phyloP scores from a whole-genome alignment of 2,888 invertebrate species.

The Acholoe squamosa region DNA sequence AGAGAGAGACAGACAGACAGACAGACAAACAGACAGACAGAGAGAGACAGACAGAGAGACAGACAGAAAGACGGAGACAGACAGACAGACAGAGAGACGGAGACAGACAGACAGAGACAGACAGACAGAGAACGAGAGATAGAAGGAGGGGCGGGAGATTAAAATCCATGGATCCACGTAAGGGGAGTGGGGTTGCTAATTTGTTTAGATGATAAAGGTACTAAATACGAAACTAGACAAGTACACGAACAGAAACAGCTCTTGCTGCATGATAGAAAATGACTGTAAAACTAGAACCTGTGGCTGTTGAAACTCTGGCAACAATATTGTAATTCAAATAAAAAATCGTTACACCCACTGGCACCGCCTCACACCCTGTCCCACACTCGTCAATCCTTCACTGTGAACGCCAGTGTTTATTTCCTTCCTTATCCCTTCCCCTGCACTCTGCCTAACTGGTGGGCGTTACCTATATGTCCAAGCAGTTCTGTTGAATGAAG shows the following conservation, averaged over 20 bases:
- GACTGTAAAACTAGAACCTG: not conserved
- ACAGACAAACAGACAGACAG: not conserved
- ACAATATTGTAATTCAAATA: not conserved
- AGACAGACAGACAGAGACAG: not conserved
- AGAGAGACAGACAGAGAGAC: not conserved
- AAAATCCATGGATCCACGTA: not conserved
- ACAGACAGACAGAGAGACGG: not conserved
- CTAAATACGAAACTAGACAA: too few species aligned
- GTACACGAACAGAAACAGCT: not conserved
- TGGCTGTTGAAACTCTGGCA: not conserved
- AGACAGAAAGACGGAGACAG: not conserved
- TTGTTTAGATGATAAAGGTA: too few species aligned
- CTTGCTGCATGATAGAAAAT: not conserved
- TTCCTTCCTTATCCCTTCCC: too few species aligned
- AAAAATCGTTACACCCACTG: not conserved
- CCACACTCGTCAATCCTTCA: not conserved
- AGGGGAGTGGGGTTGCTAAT: not conserved
- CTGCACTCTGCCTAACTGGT: too few species aligned
- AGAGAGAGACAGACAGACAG: conserved; percentile 3
- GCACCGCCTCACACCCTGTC: not conserved
- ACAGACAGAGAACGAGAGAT: too few species aligned
- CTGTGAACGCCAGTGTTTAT: too few species aligned
- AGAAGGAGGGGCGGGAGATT: not conserved
- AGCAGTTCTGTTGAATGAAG: too few species aligned
- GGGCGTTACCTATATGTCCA: too few species aligned